phyloP scores from a whole-genome alignment of 2,888 invertebrate genomes.

The Eumacrocentrus americanus region DNA sequence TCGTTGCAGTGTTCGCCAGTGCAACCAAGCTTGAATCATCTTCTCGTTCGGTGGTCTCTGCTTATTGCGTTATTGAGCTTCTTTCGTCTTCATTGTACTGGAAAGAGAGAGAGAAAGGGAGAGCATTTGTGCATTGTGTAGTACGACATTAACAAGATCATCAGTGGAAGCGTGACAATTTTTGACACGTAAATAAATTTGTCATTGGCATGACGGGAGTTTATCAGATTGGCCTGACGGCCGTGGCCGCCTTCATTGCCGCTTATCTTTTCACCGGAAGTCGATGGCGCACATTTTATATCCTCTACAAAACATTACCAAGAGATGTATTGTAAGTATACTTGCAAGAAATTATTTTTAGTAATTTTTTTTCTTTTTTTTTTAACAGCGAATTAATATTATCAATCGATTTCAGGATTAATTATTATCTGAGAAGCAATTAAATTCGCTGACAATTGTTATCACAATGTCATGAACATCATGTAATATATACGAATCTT shows the following conservation, averaged over 20 bases:
- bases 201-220: constrained; percentile 64
- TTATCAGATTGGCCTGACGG: constrained; percentile 71
- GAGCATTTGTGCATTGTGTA: background rate
- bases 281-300: constrained; percentile 67
- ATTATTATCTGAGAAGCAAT: background rate
- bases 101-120: background rate
- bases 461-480: too few species aligned
- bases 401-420: background rate
- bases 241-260: constrained; percentile 73
- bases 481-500: background rate
- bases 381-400: background rate
- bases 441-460: background rate
- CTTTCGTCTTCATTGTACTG: background rate
- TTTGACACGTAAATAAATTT: constrained; percentile 4
- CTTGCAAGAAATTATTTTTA: background rate
- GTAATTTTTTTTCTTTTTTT: background rate
- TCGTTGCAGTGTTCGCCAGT: constrained; percentile 37
- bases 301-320: constrained; percentile 70
- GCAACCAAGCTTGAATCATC: constrained; percentile 32
- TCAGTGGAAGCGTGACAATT: background rate
- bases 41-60: constrained; percentile 1
- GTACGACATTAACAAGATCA: too few species aligned
- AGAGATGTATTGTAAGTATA: constrained; percentile 72
- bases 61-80: background rate
- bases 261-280: constrained; percentile 65